Base-by-base conservation (phyloP, 2,888 invertebrate species). In the Endotricha flammealis region DNA sequence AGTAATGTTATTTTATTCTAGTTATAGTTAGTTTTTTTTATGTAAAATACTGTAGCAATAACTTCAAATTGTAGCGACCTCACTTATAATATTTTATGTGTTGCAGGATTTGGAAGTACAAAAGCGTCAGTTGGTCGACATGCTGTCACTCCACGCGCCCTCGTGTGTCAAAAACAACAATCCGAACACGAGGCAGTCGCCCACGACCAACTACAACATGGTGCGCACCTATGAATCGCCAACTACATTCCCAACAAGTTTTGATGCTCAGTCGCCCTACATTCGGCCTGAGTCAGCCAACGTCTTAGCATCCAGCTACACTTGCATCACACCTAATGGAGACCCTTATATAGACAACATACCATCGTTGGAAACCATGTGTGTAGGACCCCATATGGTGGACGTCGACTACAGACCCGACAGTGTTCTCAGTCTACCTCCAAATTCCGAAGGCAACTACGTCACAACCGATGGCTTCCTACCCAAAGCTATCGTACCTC, bases 41-140 rank as follows among this genome's bases (percentile, higher is more conserved):
- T n/a, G n/a, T n/a, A n/a, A n/a, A n/a, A n/a, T n/a, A n/a, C n/a
- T n/a, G n/a, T n/a, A n/a, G n/a, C n/a, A 23, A 9, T 23, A n/a
- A 3, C 23, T 23, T n/a, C 3, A 25, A 4, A 25, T 10, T 10
- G 5, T 3, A 25, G 10, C 9, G 4, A 25, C 10, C 9, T 10
- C 11, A 3, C 4, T 20, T 8, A 22, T 4, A 1, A 12, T 25
- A 39, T 32, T 12, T 5, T n/a, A 4, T 13, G 2, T 30, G 12
- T 80, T 77, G 27, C 92, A 94, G 77, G 91, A 92, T 57, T 82
- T 96, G 60, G 94, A 95, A 79, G 91, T 90, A 35, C 93, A 96
- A 67, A 90, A 92, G 59, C 90, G 92, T 46, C 90, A 92, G 62
- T 85, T 96, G 39, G 89, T 92, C 57, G 94, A 95, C 53, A 93